Conservation (phyloP, 2,888 invertebrate species). For the Icerya purchasi region DNA sequence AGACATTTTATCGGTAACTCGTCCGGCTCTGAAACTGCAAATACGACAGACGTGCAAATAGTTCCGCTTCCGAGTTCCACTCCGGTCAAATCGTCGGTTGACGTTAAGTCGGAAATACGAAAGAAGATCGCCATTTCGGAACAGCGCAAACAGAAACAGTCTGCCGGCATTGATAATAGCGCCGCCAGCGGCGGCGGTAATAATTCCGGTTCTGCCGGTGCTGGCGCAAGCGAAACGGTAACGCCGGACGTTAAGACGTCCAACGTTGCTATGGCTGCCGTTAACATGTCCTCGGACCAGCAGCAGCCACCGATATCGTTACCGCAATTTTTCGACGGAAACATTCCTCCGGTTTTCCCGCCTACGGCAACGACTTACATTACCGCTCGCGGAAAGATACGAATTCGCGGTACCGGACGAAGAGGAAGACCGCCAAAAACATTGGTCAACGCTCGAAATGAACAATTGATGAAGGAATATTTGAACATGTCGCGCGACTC, state of each 20-base stretch:
- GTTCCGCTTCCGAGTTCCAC: neutral
- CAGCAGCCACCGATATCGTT: neutral
- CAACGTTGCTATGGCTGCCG: neutral
- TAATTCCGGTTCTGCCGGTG: neutral
- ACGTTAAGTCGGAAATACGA: constrained; percentile 15
- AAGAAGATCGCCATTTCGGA: constrained; percentile 13
- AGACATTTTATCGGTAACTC: neutral
- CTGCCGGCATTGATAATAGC: neutral
- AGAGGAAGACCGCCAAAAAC: neutral
- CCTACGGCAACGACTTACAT: too few species aligned
- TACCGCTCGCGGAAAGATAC: neutral
- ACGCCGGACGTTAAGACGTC: neutral
- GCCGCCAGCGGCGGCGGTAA: neutral
- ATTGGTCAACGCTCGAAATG: neutral
- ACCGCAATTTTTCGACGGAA: too few species aligned
- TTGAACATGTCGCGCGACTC: neutral
- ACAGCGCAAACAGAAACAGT: neutral
- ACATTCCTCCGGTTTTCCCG: too few species aligned
- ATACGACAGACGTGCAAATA: neutral
- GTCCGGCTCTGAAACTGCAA: neutral
- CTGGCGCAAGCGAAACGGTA: neutral
- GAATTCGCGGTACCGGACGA: neutral
- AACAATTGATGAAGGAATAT: neutral
- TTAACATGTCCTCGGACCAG: neutral
- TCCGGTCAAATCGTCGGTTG: neutral